Evolutionary conservation across 2,888 invertebrate species (phyloP).

Genomic region (Cheilosia soror): DNA sequence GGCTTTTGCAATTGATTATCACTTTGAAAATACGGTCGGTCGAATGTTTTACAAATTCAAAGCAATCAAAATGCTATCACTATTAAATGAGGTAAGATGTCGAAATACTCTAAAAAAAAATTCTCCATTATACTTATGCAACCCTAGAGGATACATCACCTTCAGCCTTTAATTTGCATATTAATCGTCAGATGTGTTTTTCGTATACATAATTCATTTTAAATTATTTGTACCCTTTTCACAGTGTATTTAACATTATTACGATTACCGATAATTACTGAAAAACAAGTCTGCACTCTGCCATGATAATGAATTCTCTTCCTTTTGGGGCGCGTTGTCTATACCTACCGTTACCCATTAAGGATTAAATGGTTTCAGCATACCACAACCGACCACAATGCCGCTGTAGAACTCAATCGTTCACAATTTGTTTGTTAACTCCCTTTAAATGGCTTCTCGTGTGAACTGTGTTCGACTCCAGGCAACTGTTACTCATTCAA

Average conservation of each 20-base stretch:
- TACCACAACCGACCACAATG: constrained; percentile 40
- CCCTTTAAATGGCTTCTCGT: constrained; percentile 31
- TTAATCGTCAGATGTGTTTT: not conserved
- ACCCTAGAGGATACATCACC: not conserved
- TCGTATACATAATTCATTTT: not conserved
- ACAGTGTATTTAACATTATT: constrained; percentile 26
- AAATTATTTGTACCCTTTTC: constrained; percentile 28
- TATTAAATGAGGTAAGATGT: no score
- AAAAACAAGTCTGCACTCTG: constrained; percentile 33
- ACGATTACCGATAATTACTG: constrained; percentile 46
- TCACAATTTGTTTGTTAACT: constrained; percentile 5
- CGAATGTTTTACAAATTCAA: no score
- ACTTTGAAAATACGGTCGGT: no score
- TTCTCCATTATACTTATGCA: no score
- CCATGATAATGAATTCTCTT: constrained; percentile 25
- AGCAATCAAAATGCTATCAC: no score
- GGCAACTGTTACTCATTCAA: constrained; percentile 60
- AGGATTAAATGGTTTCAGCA: constrained; percentile 63
- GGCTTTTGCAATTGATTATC: no score
- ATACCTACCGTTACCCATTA: constrained; percentile 16
- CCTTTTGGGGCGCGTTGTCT: constrained; percentile 15
- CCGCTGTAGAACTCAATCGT: constrained; percentile 27
- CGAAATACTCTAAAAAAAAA: no score
- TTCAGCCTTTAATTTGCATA: constrained; percentile 7
- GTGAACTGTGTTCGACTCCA: constrained; percentile 39